phyloP scores from a whole-genome alignment of 2,888 invertebrate species.

The Tanypteryx hageni region DNA sequence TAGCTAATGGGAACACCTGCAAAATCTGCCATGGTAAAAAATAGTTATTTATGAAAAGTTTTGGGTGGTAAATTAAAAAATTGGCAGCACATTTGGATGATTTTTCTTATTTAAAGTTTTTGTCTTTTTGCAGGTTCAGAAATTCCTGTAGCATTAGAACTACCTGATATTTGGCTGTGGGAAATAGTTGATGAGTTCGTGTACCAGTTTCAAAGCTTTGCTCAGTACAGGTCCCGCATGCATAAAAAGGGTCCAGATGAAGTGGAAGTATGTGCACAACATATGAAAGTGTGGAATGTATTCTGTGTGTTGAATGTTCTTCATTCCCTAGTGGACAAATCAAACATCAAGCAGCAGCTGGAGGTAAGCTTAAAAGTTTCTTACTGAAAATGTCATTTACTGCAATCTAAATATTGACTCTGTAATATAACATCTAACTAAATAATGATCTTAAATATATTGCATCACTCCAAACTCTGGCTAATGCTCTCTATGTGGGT shows the following conservation, averaged over 20 bases:
- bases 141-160: slow-evolving; percentile 90
- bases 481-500: no score
- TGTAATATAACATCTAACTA: no score
- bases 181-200: slow-evolving; percentile 99
- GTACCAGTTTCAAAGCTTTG: slow-evolving; percentile 96
- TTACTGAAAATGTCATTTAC: slow-evolving; percentile 30
- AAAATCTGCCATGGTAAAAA: no score
- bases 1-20: no score
- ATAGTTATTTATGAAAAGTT: no score
- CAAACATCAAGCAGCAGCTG: slow-evolving; percentile 97
- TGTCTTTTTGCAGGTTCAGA: slow-evolving; percentile 79
- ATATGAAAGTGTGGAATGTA: slow-evolving; percentile 98
- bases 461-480: no score
- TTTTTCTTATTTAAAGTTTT: no score
- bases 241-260: slow-evolving; percentile 89
- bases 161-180: slow-evolving; percentile 99
- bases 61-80: no score
- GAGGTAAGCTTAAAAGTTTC: slow-evolving; percentile 85
- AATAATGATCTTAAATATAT: neutral
- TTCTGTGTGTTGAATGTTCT: slow-evolving; percentile 98
- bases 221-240: slow-evolving; percentile 80
- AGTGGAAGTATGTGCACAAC: slow-evolving; percentile 82
- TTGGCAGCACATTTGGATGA: no score
- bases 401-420: neutral
- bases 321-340: slow-evolving; percentile 98